Evolutionary conservation across 2,888 invertebrate genomes (phyloP).

Genomic region (Cataglyphis altisquamis): DNA sequence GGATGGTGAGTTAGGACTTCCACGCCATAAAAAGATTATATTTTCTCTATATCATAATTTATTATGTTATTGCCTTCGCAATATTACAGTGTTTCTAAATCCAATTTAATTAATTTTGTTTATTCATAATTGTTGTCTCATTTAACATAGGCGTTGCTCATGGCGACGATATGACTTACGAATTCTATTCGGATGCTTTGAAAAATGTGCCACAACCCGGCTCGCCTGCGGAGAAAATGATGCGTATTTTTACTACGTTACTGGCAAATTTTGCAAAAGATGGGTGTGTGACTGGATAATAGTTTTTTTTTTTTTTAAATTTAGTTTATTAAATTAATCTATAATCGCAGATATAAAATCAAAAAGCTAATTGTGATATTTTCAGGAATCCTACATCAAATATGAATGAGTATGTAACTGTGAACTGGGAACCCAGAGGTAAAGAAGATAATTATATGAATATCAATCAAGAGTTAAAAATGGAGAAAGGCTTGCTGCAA

Average conservation of each 20-base stretch:
- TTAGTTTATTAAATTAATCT: not conserved
- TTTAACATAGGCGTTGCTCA: slow-evolving; percentile 85
- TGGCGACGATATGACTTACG: slow-evolving; percentile 87
- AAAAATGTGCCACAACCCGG: slow-evolving; percentile 83
- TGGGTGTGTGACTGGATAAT: slow-evolving; percentile 80
- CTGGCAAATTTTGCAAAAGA: slow-evolving; percentile 87
- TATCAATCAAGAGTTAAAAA: slow-evolving; percentile 81
- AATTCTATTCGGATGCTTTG: slow-evolving; percentile 85
- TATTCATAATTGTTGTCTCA: not conserved
- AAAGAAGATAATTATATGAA: slow-evolving; percentile 83
- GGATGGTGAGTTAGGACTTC: slow-evolving; percentile 68
- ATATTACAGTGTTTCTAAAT: not conserved
- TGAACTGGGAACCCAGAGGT: slow-evolving; percentile 85
- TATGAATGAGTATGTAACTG: slow-evolving; percentile 79
- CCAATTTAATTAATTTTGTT: not conserved
- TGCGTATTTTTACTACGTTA: slow-evolving; percentile 85
- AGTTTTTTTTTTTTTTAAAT: too few species aligned
- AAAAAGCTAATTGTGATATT: not conserved
- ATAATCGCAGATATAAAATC: not conserved
- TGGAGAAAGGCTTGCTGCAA: slow-evolving; percentile 81
- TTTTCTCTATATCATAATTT: not conserved
- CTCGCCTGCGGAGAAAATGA: slow-evolving; percentile 82
- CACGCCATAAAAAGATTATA: too few species aligned
- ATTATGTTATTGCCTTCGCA: not conserved
- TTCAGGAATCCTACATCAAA: slow-evolving; percentile 85